Conservation (phyloP, 2,888 invertebrate genomes). For the Panorpa germanica region DNA sequence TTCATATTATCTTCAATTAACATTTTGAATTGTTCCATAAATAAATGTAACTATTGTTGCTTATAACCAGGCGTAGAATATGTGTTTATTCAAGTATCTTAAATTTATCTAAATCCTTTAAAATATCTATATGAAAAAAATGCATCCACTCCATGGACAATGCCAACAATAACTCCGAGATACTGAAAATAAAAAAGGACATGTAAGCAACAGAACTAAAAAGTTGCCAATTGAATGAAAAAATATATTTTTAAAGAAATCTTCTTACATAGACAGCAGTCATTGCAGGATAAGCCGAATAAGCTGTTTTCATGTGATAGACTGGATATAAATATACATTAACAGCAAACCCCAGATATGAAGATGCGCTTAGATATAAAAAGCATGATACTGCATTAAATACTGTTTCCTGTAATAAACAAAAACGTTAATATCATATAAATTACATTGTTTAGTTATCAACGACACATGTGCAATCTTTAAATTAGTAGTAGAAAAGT, state of each 20-base stretch:
- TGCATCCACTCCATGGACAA: slow-evolving; percentile 61
- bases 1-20: no score
- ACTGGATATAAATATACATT: slow-evolving; percentile 58
- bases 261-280: slow-evolving; percentile 67
- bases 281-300: slow-evolving; percentile 78
- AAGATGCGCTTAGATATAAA: slow-evolving; percentile 59
- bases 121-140: slow-evolving; percentile 54
- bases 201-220: slow-evolving; percentile 7
- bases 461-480: no score
- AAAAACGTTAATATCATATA: slow-evolving; percentile 10
- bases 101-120: slow-evolving; percentile 38
- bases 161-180: slow-evolving; percentile 54
- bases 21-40: no score
- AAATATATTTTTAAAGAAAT: slow-evolving; percentile 4
- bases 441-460: slow-evolving; percentile 9
- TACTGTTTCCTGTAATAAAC: slow-evolving; percentile 47
- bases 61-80: no score
- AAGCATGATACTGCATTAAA: slow-evolving; percentile 62
- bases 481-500: no score
- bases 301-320: slow-evolving; percentile 50
- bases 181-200: slow-evolving; percentile 37
- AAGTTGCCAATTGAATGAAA: slow-evolving; percentile 4
- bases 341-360: slow-evolving; percentile 62
- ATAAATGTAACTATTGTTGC: no score
- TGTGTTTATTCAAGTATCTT: no score